Evolutionary conservation across 2,113 vertebrate species (phyloP).

Genomic region (Neoarius graeffei): DNA sequence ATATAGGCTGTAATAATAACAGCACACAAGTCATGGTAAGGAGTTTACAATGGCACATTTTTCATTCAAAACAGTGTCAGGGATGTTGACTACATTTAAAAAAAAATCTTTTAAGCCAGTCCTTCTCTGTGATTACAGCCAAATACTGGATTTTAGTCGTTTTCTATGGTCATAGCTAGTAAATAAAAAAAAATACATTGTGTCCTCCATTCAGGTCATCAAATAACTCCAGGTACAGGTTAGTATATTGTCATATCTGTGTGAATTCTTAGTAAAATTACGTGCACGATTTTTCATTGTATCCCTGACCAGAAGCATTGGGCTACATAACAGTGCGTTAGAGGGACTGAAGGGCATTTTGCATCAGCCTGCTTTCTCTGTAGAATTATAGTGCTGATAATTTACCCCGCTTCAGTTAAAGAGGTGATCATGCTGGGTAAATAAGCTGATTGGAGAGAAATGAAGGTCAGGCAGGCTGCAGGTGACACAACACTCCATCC

Average conservation of each 20-base stretch:
- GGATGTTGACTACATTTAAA: background rate
- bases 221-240: background rate
- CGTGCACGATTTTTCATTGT: background rate
- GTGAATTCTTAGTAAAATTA: background rate
- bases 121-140: background rate
- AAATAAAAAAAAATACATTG: background rate
- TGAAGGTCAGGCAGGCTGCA: slow-evolving; percentile 57
- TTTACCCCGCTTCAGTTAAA: slow-evolving; percentile 57
- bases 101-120: background rate
- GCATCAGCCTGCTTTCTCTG: slow-evolving; percentile 47
- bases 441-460: slow-evolving; percentile 56
- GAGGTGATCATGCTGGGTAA: slow-evolving; percentile 55
- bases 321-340: background rate
- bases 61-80: background rate
- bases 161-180: background rate
- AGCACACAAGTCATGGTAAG: background rate
- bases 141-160: background rate
- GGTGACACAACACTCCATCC: slow-evolving; percentile 58
- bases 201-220: background rate
- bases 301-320: background rate
- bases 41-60: background rate
- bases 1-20: background rate
- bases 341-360: slow-evolving; percentile 48
- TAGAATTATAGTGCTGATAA: slow-evolving; percentile 55
- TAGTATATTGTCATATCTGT: background rate